Evolutionary conservation across 2,113 vertebrate species (phyloP), one percentile per base, ranked within the genome.

Genomic region (Regulus satrapa): DNA sequence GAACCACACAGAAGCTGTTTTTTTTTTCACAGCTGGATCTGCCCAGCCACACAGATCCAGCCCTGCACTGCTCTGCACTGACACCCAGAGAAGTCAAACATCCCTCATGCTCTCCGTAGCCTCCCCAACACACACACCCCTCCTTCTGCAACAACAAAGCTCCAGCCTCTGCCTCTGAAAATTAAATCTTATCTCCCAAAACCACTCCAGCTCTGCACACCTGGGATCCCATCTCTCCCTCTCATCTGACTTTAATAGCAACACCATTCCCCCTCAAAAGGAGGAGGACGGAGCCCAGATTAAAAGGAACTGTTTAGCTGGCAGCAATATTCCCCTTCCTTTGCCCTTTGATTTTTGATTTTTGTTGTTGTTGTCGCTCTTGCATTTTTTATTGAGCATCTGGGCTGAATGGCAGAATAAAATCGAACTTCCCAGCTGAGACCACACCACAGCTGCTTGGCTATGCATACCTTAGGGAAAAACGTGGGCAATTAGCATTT

Each of bases 351-450:
- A 90, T 75, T 89, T 91, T 52, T 64, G 43, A 15, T 25, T 52
- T 28, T 77, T 62, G 46, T 72, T 80, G 66, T 32, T 85, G 92
- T 94, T 74, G 76, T 84, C 4, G 10, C 75, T 92, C 94, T 85
- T 94, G 94, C 81, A 92, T 96, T 96, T 97, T 80, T 95, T 91
- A 92, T 71, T 82, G 91, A 96, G 63, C 81, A 66, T 58, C 73
- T 18, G 12, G 46, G 45, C 71, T 92, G 92, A 96, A 91, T 62
- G 95, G 80, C 64, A 81, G 86, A 89, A 96, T 93, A 93, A 96
- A 97, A 97, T 95, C 32, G 10, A 95, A 91, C 85, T 93, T 68
- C 87, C 91, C 97, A 96, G 95, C 95, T 86, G 95, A 96, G 94
- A 61, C 46, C 84, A 61, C 28, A 71, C 43, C 46, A 3, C 88